phyloP scores from a whole-genome alignment of 2,888 invertebrate genomes.

The Ichneumoninae sp. region DNA sequence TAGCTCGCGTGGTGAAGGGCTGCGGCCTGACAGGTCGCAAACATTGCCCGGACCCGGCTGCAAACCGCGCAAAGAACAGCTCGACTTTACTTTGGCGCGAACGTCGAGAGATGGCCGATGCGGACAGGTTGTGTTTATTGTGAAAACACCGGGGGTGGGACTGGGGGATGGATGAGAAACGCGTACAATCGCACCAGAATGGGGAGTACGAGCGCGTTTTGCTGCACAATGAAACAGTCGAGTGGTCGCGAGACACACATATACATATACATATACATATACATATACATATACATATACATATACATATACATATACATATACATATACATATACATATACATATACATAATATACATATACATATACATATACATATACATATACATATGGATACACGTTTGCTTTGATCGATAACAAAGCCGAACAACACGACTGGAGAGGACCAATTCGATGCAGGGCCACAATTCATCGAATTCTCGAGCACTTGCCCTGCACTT shows the following conservation, averaged over 20 bases:
- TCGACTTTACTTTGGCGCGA: slow-evolving; percentile 73
- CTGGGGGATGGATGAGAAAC: neutral
- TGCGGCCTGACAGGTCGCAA: slow-evolving; percentile 56
- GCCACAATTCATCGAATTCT: slow-evolving; percentile 5
- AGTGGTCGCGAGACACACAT: slow-evolving; percentile 59
- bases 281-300: too few species aligned
- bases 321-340: too few species aligned
- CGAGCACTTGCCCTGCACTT: slow-evolving; percentile 34
- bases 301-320: too few species aligned
- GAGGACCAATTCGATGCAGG: neutral
- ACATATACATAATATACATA: too few species aligned
- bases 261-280: too few species aligned
- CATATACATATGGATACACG: neutral
- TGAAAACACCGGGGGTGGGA: slow-evolving; percentile 76
- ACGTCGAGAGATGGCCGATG: slow-evolving; percentile 52
- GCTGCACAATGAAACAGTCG: slow-evolving; percentile 57
- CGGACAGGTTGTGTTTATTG: slow-evolving; percentile 82
- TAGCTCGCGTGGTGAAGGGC: slow-evolving; percentile 28
- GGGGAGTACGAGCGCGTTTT: slow-evolving; percentile 61
- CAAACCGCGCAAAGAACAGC: slow-evolving; percentile 34
- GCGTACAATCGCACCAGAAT: slow-evolving; percentile 11
- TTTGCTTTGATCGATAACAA: slow-evolving; percentile 72
- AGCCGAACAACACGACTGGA: slow-evolving; percentile 30
- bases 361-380: too few species aligned
- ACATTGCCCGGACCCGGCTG: slow-evolving; percentile 33